A percentile compares a stretch with the other conserved stretches of the same genome.
phyloP scores from a whole-genome alignment of 53 echinoderm and acorn worm genomes.

The Echinarachnius parma region DNA sequence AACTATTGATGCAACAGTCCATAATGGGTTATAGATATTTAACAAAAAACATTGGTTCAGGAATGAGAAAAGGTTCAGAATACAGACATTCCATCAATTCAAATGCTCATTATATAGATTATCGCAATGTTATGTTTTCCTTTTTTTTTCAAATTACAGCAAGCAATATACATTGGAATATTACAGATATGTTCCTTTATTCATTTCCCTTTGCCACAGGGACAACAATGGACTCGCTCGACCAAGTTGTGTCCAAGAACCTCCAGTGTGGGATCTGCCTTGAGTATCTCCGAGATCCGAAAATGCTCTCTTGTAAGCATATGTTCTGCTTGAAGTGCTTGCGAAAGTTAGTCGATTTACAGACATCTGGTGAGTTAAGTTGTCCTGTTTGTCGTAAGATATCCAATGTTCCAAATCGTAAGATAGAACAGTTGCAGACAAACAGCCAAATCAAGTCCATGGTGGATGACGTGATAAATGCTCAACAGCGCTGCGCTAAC shows the following conservation, averaged over 20 bases:
- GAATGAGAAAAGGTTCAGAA: too few species aligned
- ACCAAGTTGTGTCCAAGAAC: not conserved
- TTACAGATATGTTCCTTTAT: too few species aligned
- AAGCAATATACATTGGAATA: too few species aligned
- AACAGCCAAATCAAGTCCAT: not conserved
- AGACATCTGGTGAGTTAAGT: not conserved
- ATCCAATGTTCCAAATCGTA: not conserved
- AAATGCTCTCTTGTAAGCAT: not conserved
- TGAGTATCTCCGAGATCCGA: not conserved
- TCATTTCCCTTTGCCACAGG: too few species aligned
- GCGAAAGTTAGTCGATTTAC: not conserved
- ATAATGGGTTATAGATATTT: too few species aligned
- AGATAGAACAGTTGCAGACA: not conserved
- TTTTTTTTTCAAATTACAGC: too few species aligned
- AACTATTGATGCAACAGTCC: too few species aligned
- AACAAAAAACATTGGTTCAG: too few species aligned
- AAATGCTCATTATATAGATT: too few species aligned
- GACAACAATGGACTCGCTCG: not conserved
- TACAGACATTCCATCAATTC: too few species aligned
- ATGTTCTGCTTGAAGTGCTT: not conserved
- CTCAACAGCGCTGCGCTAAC: not conserved
- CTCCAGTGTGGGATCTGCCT: not conserved
- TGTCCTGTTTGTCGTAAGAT: not conserved
- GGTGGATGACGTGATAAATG: not conserved
- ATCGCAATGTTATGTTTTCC: too few species aligned